Evolutionary conservation across 2,113 vertebrate species (phyloP).

Genomic region (Chlorodrepanis virens): DNA sequence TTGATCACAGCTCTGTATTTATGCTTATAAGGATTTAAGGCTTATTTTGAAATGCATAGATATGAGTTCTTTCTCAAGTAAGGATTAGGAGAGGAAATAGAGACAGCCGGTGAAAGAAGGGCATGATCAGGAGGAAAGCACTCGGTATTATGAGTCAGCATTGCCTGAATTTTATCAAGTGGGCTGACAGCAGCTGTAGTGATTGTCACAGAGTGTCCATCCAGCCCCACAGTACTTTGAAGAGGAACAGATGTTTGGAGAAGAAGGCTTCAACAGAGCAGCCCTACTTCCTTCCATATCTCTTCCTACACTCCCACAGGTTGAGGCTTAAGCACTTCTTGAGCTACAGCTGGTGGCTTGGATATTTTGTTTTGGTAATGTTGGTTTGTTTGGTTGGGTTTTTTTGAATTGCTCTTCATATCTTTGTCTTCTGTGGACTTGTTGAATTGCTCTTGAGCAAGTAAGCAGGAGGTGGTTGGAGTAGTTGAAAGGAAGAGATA

Average conservation of each 20-base stretch:
- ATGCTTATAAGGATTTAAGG: not conserved
- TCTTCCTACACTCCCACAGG: not conserved
- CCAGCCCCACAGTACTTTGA: not conserved
- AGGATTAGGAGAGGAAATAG: not conserved
- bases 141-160: not conserved
- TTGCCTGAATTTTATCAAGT: not conserved
- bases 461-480: not conserved
- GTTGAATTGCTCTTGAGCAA: not conserved
- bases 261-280: not conserved
- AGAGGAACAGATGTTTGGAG: not conserved
- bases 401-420: not conserved
- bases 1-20: not conserved
- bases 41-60: not conserved
- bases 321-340: not conserved
- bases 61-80: not conserved
- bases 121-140: not conserved
- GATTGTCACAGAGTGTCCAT: not conserved
- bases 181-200: not conserved
- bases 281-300: not conserved
- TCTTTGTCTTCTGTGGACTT: not conserved
- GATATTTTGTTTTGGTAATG: not conserved
- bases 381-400: not conserved
- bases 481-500: not conserved
- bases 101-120: not conserved
- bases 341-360: not conserved